Percentiles rank a stretch among this genome's conserved stretches.
phyloP scores from a whole-genome alignment of 2,797 vertebrate genomes.

The Oreochromis mossambicus region DNA sequence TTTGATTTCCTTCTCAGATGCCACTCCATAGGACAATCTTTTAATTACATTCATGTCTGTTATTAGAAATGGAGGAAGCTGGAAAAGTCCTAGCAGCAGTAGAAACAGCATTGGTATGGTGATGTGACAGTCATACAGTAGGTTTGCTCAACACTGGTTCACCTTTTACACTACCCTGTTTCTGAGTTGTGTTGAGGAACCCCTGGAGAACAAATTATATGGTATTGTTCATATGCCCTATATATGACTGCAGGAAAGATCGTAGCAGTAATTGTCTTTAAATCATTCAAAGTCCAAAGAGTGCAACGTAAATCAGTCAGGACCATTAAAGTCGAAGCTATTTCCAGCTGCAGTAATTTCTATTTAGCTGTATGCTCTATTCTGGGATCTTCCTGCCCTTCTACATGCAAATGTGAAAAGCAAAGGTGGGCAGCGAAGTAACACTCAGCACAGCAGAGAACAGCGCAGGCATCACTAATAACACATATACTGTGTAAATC shows the following conservation, averaged over 20 bases:
- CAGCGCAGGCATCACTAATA: background rate
- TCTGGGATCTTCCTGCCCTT: background rate
- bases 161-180: background rate
- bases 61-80: background rate
- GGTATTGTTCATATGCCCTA: rapidly evolving
- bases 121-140: rapidly evolving
- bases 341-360: background rate
- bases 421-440: background rate
- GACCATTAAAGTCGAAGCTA: background rate
- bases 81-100: background rate
- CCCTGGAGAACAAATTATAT: background rate
- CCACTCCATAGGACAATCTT: background rate
- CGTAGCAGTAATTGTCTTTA: background rate
- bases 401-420: background rate
- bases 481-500: background rate
- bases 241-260: rapidly evolving
- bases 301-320: background rate
- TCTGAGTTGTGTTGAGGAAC: background rate
- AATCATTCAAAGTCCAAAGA: background rate
- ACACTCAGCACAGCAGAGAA: background rate
- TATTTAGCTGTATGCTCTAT: background rate
- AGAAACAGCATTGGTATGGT: rapidly evolving
- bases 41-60: background rate
- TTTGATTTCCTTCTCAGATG: background rate
- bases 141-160: background rate